Evolutionary conservation across 2,113 vertebrate species (phyloP), one percentile per base, ranked within the genome.

Genomic region (Gymnobelideus leadbeateri): DNA sequence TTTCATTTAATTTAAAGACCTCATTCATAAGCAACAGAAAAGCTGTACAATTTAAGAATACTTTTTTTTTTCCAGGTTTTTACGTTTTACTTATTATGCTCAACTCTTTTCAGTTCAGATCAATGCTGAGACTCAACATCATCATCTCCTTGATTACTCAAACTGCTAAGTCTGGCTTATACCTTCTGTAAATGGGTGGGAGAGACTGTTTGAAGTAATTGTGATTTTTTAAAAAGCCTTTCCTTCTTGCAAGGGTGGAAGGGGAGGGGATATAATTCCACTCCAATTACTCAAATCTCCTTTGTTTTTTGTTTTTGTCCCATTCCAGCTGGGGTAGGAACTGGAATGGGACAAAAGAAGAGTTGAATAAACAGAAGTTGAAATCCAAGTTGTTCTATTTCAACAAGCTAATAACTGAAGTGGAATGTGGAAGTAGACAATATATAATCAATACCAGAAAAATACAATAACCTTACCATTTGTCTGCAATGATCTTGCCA

Each of bases 401-500:
- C n/a, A 43, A 84, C 68, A 84, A 43, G n/a, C 8, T 43, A 23
- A 23, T 84, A 19, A 47, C 16, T 23, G 24, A 14, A 51, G 51
- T 16, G 24, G 26, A 10, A 51, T 51, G 43, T 50, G 21, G 43
- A 47, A 55, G 16, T 25, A 21, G 24, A 43, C 24, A 9, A 9
- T 2, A 14, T 3, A 24, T n/a, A 24, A 89, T 14, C 10, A n/a
- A 24, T 46, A 25, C 47, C 92, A 52, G 28, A 46, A 49, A 43
- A 89, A 51, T 3, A n/a, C 5, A 8, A 47, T 0, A 10, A 28
- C 97, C 99, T 98, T 98, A 99, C 99, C 99, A 99, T 99, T 97
- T 99, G 99, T 98, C 99, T 98, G 98, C 99, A 99, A 91, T 99
- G 99, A 96, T 99, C 99, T 96, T 99, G 98, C 99, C 99, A 99